These are phyloP conservation scores for Drosophila malerkotliana DNA, from an alignment of 1,140 invertebrate genomes.

Conservation along the genomic window DNA sequence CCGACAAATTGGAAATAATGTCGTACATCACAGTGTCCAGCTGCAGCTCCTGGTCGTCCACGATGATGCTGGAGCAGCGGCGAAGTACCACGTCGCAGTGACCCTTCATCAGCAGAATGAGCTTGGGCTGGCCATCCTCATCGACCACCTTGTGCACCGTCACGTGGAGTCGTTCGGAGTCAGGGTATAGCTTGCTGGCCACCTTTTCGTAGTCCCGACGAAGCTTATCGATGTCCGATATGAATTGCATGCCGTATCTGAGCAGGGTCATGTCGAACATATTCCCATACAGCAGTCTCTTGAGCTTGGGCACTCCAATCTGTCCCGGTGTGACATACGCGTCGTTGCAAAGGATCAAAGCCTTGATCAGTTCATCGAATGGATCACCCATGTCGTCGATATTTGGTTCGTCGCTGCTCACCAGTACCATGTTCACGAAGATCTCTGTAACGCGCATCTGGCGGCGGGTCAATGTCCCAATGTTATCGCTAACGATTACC, in stretches of 20 bases:
- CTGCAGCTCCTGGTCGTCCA: neutral
- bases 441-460: conserved; percentile 45
- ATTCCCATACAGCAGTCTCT: conserved; percentile 39
- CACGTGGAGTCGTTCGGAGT: conserved; percentile 26
- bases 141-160: conserved; percentile 33
- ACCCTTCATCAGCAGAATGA: conserved; percentile 50
- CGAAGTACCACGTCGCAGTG: conserved; percentile 18
- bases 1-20: neutral
- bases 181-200: conserved; percentile 16
- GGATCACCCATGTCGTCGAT: neutral
- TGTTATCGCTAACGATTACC: conserved; percentile 37
- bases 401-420: neutral
- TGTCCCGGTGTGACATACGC: conserved; percentile 29
- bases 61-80: conserved; percentile 26
- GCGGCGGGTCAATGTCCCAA: conserved; percentile 25
- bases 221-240: conserved; percentile 21
- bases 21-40: conserved; percentile 5
- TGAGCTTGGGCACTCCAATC: conserved; percentile 26
- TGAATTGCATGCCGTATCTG: conserved; percentile 6
- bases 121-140: neutral
- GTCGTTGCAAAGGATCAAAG: conserved; percentile 52
- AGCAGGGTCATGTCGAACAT: conserved; percentile 40
- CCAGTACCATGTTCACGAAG: conserved; percentile 26
- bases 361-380: conserved; percentile 18
- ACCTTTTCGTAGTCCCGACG: conserved; percentile 27